Percentiles rank a stretch among this genome's conserved stretches.
Conservation (phyloP, 2,888 invertebrate species). For the Drosophila melanosoma region DNA sequence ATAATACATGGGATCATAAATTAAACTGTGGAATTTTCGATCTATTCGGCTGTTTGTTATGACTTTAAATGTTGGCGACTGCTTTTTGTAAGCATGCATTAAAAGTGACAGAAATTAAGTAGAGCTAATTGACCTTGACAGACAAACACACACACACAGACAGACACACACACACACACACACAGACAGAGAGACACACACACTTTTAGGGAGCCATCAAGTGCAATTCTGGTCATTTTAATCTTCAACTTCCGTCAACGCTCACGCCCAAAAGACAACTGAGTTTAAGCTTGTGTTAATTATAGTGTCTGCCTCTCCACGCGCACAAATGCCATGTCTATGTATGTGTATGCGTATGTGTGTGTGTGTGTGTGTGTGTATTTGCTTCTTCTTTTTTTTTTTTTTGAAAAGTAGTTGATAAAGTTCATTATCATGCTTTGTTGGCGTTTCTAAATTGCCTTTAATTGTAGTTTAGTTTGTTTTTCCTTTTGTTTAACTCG, state of each 20-base stretch:
- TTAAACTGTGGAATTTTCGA: background rate
- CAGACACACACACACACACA: conserved; percentile 32
- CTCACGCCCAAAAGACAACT: conserved; percentile 44
- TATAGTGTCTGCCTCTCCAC: conserved; percentile 32
- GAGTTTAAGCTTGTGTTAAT: conserved; percentile 51
- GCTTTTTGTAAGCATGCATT: conserved; percentile 30
- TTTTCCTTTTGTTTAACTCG: conserved; percentile 13
- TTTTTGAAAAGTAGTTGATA: conserved; percentile 27
- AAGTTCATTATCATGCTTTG: conserved; percentile 63
- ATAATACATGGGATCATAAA: too few relatives aligned
- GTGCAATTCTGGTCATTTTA: conserved; percentile 64
- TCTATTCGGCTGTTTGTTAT: conserved; percentile 3
- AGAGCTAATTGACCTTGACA: conserved; percentile 72
- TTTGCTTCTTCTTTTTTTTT: background rate
- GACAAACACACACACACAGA: conserved; percentile 32
- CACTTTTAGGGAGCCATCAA: conserved; percentile 54
- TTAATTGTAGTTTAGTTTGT: conserved; percentile 50
- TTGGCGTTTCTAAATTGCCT: conserved; percentile 59
- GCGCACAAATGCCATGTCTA: background rate
- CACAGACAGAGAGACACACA: conserved; percentile 16
- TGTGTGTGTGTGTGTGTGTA: background rate
- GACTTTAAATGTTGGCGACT: conserved; percentile 14
- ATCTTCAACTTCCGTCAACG: conserved; percentile 69
- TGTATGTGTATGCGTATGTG: background rate
- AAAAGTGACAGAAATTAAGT: conserved; percentile 64